Base-by-base conservation (phyloP, 2,113 vertebrate genomes). In the Oreochromis niloticus region DNA sequence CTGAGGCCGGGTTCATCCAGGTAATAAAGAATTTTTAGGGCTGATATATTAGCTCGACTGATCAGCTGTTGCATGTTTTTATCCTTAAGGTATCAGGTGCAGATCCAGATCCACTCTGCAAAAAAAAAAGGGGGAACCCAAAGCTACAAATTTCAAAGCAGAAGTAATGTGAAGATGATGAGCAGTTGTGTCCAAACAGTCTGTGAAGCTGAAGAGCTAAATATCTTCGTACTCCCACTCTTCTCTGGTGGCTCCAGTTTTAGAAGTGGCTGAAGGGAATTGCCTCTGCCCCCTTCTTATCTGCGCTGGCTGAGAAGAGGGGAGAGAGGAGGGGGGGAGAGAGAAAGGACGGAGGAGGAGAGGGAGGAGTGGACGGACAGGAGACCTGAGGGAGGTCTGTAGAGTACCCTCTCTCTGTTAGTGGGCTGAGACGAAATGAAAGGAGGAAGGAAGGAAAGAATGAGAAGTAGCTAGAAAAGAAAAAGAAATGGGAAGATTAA, bases 251-350 rank as follows among this genome's bases (percentile, higher is more conserved):
- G 92, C 92, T 95, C 82, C 86, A 89, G 94, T 92, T 92, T 91
- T 89, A 95, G 89, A 94, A 96, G 92, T 95, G 96, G 91, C 92
- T 81, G 39, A 59, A 89, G 92, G 92, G 93, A 94, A 93, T 91
- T 84, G 85, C 93, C 92, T 93, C 92, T 92, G 93, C 89, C 93
- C 93, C 89, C 91, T 90, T 96, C 95, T 96, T 96, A 96, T 96
- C 96, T 94, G 93, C 88, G 55, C 78, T 80, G 88, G 87, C 85
- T 86, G 87, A 89, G 88, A 88, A 89, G 80, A 54, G 57, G 50
- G 73, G 17, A 81, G 55, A 75, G 27, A 81, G 39, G 55, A 61
- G 81, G 78, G 52, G 59, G 22, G 9, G 68, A 81, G 86, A 71
- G 82, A 86, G 89, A 84, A 80, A 87, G 50, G 82, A 84, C 54